These are phyloP conservation scores for Poeciliopsis prolifica DNA, from an alignment of 2,113 vertebrate genomes.

Conservation along the genomic window DNA sequence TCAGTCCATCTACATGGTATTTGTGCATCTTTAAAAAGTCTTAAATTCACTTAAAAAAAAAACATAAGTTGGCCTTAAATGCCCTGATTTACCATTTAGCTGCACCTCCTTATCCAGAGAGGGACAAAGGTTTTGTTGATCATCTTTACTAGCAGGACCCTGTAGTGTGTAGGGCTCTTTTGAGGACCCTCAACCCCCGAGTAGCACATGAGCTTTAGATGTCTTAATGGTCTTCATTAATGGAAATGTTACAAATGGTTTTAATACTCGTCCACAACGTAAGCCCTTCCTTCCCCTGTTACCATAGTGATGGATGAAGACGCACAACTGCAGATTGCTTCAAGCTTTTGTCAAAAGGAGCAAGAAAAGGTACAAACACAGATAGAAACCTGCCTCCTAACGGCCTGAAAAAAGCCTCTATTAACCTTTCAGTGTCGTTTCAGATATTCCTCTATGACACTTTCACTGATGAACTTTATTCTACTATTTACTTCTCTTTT, in stretches of 20 bases:
- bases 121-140: no score
- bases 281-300: constrained; percentile 48
- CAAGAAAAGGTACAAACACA: constrained; percentile 45
- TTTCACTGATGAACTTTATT: background rate
- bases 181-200: no score
- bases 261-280: constrained; percentile 45
- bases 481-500: background rate
- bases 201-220: background rate
- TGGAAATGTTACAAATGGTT: constrained; percentile 10
- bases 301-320: constrained; percentile 84
- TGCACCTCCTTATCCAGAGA: no score
- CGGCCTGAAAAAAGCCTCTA: background rate
- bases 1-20: no score
- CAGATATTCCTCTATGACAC: constrained; percentile 38
- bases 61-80: no score
- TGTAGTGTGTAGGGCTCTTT: no score
- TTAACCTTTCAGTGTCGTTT: constrained; percentile 1
- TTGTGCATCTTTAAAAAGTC: no score
- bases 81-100: no score
- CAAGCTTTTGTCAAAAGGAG: constrained; percentile 40
- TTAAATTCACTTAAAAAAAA: no score
- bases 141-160: no score
- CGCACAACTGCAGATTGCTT: constrained; percentile 80
- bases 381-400: constrained; percentile 3
- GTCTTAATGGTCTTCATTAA: constrained; percentile 23